Evolutionary conservation across 2,797 vertebrate genomes (phyloP), one percentile per base, ranked within the genome.

Genomic region (Myotis myotis): DNA sequence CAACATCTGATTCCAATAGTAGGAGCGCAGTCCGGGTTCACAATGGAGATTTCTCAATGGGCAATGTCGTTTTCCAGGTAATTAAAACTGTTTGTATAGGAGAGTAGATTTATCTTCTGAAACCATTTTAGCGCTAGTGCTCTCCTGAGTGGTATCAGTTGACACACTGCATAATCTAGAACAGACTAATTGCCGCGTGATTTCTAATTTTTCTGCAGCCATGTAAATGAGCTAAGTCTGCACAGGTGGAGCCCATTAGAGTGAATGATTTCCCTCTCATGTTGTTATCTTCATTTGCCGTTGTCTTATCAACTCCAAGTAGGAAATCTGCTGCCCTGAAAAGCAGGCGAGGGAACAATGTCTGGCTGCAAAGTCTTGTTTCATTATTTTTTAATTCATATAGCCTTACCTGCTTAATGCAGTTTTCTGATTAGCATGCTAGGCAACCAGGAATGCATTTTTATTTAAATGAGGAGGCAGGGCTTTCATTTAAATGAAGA

Each of bases 311-410:
- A 98, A 97, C 98, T 98, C 97, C 92, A 97, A 98, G 98, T 97
- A 98, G 98, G 98, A 98, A 98, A 98, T 98, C 97, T 93, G 97
- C 98, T 96, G 98, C 98, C 97, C 94, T 97, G 97, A 98, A 98
- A 98, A 98, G 98, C 98, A 98, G 98, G 97, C 97, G 13, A 97
- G 98, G 98, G 98, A 98, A 98, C 98, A 98, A 98, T 98, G 98
- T 98, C 98, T 99, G 99, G 99, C 99, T 99, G 98, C 98, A 99
- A 99, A 99, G 98, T 98, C 98, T 98, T 99, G 99, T 99, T 99
- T 98, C 97, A 98, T 99, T 99, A 99, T 99, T 99, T 99, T 98
- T 99, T 99, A 99, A 99, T 99, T 99, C 98, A 98, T 99, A 98
- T 97, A 97, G 98, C 98, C 98, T 98, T 99, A 99, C 99, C 99